Evolutionary conservation across 35 echinoderm and acorn worm species (phyloP).

Genomic region (Stichopus chloronotus): DNA sequence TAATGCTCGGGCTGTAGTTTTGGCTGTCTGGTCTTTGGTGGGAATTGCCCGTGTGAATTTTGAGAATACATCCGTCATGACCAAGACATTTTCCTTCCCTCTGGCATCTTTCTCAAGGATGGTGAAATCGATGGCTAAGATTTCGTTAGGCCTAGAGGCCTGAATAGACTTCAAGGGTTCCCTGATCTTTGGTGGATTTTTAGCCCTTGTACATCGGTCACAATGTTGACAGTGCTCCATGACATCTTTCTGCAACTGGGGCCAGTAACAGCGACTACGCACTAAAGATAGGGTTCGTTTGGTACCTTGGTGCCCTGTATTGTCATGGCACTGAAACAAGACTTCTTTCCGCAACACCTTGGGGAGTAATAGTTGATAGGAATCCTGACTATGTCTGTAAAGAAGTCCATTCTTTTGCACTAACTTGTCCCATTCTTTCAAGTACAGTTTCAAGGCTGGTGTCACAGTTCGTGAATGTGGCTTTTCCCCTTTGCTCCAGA

Average conservation of each 20-base stretch:
- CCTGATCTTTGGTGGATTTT: not conserved
- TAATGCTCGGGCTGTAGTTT: too few species aligned
- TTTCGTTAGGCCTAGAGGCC: slow-evolving; percentile 34
- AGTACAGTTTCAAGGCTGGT: not conserved
- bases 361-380: slow-evolving; percentile 30
- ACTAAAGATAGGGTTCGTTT: slow-evolving; percentile 50
- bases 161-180: slow-evolving; percentile 24
- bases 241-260: slow-evolving; percentile 21
- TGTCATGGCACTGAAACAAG: not conserved
- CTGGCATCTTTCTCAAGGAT: not conserved
- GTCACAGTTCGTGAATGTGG: not conserved
- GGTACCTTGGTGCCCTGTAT: slow-evolving; percentile 28
- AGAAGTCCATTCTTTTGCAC: not conserved
- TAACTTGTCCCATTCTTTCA: slow-evolving; percentile 8
- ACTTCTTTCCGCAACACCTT: too few species aligned
- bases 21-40: slow-evolving; percentile 44
- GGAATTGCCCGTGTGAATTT: slow-evolving; percentile 42
- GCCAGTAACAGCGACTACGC: slow-evolving; percentile 54
- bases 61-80: not conserved
- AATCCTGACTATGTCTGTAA: not conserved
- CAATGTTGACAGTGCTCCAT: slow-evolving; percentile 1
- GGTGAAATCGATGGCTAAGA: slow-evolving; percentile 32
- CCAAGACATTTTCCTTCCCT: slow-evolving; percentile 57
- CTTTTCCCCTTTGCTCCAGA: not conserved
- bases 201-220: slow-evolving; percentile 43